Evolutionary conservation across 2,888 invertebrate genomes (phyloP), one percentile per base, ranked within the genome.

Genomic region (Dastarcus helophoroides): DNA sequence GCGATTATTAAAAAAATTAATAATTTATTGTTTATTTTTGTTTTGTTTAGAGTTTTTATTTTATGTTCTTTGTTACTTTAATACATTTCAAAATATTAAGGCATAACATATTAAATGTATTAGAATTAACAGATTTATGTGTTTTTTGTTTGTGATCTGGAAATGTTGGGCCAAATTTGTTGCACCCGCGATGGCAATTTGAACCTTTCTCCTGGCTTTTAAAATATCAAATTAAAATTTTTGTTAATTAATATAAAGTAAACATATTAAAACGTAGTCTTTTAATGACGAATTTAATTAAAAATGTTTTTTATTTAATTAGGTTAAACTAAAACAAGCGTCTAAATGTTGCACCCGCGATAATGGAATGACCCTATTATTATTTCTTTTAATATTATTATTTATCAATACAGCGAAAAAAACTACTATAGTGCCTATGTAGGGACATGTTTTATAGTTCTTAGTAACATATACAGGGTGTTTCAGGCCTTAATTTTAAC

Each of bases 101-200:
- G 25, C n/a, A 25, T 5, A 12, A 25, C 25, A 11, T 25, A 25
- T 25, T 25, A 25, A 25, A 23, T 23, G 23, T 23, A 23, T 23
- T 4, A 23, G 6, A 23, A n/a, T n/a, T n/a, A n/a, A 23, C 23
- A 25, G 25, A 25, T 25, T 25, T 25, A 25, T 25, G 9, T 11
- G 12, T 25, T 25, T 7, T 25, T 12, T 25, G 25, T 12, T n/a
- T 25, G 4, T 25, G 4, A 7, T 25, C 25, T 11, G 25, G 25
- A 25, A 25, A 25, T 12, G 25, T 11, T 11, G 25, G 12, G 25
- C 25, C 25, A 25, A 25, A 25, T n/a, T 11, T 25, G 25, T 23
- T 23, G 23, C 23, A 23, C 23, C n/a, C 23, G 23, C 23, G 23
- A 23, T 23, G 23, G 23, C 23, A 23, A n/a, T 23, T 23, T 23